phyloP scores from a whole-genome alignment of 64 coral and sea anemone genomes.

The Montipora capricornis region DNA sequence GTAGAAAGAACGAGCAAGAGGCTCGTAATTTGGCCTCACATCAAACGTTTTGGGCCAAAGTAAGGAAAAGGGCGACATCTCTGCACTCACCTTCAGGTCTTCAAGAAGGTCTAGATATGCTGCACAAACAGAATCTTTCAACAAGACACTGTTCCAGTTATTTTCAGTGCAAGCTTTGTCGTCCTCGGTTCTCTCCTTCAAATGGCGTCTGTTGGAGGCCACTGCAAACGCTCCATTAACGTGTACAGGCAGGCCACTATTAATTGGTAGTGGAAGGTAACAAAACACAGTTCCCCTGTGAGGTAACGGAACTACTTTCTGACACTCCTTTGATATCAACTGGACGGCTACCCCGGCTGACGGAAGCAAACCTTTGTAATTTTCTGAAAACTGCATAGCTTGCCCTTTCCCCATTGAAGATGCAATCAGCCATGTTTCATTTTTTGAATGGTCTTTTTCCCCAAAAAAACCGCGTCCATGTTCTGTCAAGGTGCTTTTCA shows the following conservation, averaged over 20 bases:
- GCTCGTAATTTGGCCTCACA: constrained; percentile 31
- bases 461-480: background rate
- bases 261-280: constrained; percentile 80
- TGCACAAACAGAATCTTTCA: constrained; percentile 71
- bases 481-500: background rate
- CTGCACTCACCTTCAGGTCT: constrained; percentile 16
- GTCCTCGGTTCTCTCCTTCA: constrained; percentile 78
- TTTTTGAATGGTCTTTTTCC: background rate
- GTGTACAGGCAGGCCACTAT: constrained; percentile 84
- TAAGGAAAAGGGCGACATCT: constrained; percentile 32
- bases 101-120: constrained; percentile 73
- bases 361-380: constrained; percentile 60
- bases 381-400: constrained; percentile 33
- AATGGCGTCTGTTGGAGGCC: constrained; percentile 72
- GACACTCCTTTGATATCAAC: constrained; percentile 2
- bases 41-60: constrained; percentile 70
- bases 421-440: constrained; percentile 60
- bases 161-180: constrained; percentile 73
- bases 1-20: constrained; percentile 74
- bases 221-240: constrained; percentile 88
- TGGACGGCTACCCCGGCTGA: constrained; percentile 72
- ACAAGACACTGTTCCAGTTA: constrained; percentile 81
- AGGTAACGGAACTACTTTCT: constrained; percentile 47
- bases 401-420: constrained; percentile 65
- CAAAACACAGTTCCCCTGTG: constrained; percentile 70